phyloP scores from a whole-genome alignment of 2,797 vertebrate genomes.

The Alca torda region DNA sequence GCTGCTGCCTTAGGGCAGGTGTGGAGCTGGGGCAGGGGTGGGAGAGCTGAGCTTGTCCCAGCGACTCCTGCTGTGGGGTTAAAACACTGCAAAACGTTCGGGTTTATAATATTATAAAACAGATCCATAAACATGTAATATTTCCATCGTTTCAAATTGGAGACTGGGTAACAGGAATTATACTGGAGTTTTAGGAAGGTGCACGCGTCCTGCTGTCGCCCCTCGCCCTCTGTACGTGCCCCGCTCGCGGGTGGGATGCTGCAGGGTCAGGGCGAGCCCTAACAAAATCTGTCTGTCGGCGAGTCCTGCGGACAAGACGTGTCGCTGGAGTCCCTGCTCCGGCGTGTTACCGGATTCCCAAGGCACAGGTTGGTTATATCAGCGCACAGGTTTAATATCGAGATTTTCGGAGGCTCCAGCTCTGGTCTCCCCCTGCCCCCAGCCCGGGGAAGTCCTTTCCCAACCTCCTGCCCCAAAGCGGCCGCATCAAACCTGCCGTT shows the following conservation, averaged over 20 bases:
- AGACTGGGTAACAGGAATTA: background rate
- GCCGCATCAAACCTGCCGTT: background rate
- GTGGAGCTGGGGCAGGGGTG: background rate
- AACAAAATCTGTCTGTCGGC: accelerated
- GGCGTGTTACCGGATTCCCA: background rate
- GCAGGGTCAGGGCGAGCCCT: accelerated
- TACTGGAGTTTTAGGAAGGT: background rate
- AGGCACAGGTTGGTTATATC: background rate
- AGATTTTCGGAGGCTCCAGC: background rate
- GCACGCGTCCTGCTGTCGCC: background rate
- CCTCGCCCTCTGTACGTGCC: accelerated
- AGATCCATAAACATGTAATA: background rate
- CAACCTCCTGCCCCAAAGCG: background rate
- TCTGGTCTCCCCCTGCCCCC: background rate
- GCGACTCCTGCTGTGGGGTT: background rate
- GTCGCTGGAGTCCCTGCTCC: background rate
- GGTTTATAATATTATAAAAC: background rate
- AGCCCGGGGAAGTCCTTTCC: no score
- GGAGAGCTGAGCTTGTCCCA: background rate
- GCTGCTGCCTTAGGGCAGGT: accelerated
- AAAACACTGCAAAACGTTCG: accelerated
- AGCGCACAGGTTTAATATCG: background rate
- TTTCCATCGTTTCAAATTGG: background rate
- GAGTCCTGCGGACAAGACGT: accelerated
- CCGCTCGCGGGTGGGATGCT: accelerated